Evolutionary conservation across 2,113 vertebrate genomes (phyloP), one percentile per base, ranked within the genome.

Genomic region (Aviceda subcristata): DNA sequence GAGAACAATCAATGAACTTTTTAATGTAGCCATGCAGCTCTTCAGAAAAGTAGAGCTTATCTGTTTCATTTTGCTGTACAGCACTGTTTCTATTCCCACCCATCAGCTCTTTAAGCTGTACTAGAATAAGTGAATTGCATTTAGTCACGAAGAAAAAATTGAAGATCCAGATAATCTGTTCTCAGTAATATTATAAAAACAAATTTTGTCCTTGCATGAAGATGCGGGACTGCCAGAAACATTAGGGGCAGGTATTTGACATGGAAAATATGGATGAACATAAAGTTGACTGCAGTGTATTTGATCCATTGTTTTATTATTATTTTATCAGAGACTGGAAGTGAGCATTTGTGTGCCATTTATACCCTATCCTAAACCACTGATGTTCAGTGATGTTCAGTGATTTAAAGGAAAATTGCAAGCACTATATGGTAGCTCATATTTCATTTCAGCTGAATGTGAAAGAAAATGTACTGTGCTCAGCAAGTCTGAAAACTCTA

Each of bases 381-480:
- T 86, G 67, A 43, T 75, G 27, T 73, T 75, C 38, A 56, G 34
- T 83, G 67, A 46, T 72, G 30, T 73, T 78, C 38, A 57, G 34
- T 81, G 90, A 75, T 86, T 94, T 77, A 86, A 68, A 87, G 72
- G 45, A 66, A 55, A 91, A 86, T 73, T 29, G 3, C 43, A 68
- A 43, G 46, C 56, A 41, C 32, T 48, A 2, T n/a, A 6, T 38
- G 38, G 64, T 46, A 71, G 79, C 53, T 93, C 84, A 76, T 91
- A 77, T 87, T 86, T 94, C 86, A 78, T 32, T 81, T 83, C 67
- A 72, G 83, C 74, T 93, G 72, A 88, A 94, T n/a, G 94, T 89
- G 72, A 81, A 90, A 80, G 82, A 36, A 89, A 87, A 81, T 71
- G 34, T n/a, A 46, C 86, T 68, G 75, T 77, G 68, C 71, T 87